Percentiles rank a stretch among this genome's conserved stretches.
Evolutionary conservation across 2,797 vertebrate genomes (phyloP).

Genomic region (Notamacropus eugenii): DNA sequence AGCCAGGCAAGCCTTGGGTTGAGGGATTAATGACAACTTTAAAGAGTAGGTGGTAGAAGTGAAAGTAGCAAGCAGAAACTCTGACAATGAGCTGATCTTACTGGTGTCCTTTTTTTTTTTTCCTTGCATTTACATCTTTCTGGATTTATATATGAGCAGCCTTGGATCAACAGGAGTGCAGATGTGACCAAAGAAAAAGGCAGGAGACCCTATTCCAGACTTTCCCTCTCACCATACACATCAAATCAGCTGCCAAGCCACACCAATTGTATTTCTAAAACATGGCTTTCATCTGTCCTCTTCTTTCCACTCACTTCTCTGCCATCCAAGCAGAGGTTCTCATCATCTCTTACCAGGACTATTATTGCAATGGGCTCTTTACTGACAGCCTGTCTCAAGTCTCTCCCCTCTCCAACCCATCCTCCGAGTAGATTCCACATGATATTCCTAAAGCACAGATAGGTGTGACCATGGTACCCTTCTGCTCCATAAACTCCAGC

Average conservation of each 20-base stretch:
- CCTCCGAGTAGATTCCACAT: neutral
- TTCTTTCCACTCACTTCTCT: neutral
- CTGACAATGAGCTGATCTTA: neutral
- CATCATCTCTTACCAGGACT: neutral
- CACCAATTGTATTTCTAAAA: neutral
- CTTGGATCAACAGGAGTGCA: neutral
- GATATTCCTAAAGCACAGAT: neutral
- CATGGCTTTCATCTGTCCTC: neutral
- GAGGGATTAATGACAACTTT: neutral
- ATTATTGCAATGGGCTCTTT: neutral
- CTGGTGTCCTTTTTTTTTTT: neutral
- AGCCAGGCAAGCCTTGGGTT: neutral
- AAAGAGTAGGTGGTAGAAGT: neutral
- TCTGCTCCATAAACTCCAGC: neutral
- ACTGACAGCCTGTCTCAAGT: neutral
- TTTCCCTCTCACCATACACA: neutral
- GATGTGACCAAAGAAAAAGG: neutral
- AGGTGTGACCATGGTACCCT: neutral
- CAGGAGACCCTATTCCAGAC: neutral
- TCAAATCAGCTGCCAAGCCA: neutral
- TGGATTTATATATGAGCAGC: neutral
- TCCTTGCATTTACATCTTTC: neutral
- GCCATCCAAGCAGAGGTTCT: neutral
- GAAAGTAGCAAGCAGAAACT: neutral
- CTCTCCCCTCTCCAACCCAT: neutral